phyloP scores from a whole-genome alignment of 2,888 invertebrate species.

The Noctua pronuba region DNA sequence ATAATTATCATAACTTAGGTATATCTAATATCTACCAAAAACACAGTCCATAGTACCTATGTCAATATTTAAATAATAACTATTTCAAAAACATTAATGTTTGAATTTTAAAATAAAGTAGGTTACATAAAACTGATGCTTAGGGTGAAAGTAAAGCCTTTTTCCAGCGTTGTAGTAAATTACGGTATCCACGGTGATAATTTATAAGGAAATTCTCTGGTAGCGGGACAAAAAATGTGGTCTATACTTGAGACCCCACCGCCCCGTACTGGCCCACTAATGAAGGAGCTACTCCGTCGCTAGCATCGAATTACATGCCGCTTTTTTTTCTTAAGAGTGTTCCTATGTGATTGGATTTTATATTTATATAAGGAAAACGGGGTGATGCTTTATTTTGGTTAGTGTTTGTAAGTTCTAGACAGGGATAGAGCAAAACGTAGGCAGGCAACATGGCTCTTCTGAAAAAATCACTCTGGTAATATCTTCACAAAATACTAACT shows the following conservation, averaged over 20 bases:
- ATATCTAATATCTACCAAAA: background rate
- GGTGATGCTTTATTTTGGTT: background rate
- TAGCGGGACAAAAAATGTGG: slow-evolving; percentile 82
- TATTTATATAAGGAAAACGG: background rate
- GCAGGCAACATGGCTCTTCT: background rate
- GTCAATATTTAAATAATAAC: background rate
- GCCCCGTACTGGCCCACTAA: slow-evolving; percentile 80
- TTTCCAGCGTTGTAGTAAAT: slow-evolving; percentile 63
- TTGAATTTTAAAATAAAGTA: slow-evolving; percentile 1
- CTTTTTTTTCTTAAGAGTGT: slow-evolving; percentile 15
- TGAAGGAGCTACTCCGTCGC: slow-evolving; percentile 83
- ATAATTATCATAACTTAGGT: background rate
- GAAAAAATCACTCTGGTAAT: background rate
- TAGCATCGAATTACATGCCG: slow-evolving; percentile 73
- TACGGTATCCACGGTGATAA: slow-evolving; percentile 65
- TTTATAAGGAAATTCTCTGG: slow-evolving; percentile 75
- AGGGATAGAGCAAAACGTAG: background rate
- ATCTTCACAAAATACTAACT: background rate
- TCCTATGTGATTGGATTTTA: background rate
- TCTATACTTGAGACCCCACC: slow-evolving; percentile 81
- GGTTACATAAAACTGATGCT: slow-evolving; percentile 41
- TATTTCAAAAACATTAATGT: background rate
- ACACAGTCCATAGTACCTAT: too few species aligned
- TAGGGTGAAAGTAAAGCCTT: slow-evolving; percentile 47
- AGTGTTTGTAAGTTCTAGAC: background rate